Conservation (phyloP, 2,888 invertebrate species). For the Clunio marinus region DNA sequence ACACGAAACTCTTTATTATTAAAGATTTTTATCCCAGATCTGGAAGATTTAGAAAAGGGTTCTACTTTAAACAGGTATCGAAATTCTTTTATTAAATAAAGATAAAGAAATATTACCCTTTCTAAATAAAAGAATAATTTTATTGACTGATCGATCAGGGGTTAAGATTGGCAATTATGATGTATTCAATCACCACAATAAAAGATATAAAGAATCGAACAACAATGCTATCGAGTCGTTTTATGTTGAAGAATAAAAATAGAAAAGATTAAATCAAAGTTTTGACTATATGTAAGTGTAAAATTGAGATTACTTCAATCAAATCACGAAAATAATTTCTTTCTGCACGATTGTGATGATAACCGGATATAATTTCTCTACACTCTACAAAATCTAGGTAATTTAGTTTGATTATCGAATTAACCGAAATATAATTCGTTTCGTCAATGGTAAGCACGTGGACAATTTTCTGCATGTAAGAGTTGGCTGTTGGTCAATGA, state of each 20-base stretch:
- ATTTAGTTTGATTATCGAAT: conserved; percentile 11
- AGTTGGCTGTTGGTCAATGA: neutral
- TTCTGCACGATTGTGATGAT: conserved; percentile 9
- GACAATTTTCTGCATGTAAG: neutral
- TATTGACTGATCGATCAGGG: conserved; percentile 2
- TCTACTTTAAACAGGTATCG: too few species aligned
- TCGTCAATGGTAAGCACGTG: conserved; percentile 20
- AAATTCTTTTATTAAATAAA: too few species aligned
- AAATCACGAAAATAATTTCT: neutral
- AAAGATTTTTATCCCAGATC: too few species aligned
- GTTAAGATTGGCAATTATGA: conserved; percentile 12
- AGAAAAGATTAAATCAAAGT: neutral
- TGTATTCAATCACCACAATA: neutral
- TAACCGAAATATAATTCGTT: neutral
- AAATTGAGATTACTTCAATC: neutral
- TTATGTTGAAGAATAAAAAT: neutral
- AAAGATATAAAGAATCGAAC: neutral
- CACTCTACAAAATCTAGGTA: neutral
- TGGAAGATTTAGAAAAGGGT: too few species aligned
- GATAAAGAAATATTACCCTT: too few species aligned
- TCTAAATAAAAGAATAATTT: neutral
- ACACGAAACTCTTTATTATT: neutral
- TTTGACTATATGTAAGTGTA: neutral
- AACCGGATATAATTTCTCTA: conserved; percentile 25
- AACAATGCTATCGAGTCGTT: neutral